Percentiles rank a stretch among this genome's conserved stretches.
Evolutionary conservation across 2,888 invertebrate genomes (phyloP).

Genomic region (Coenonympha glycerion): DNA sequence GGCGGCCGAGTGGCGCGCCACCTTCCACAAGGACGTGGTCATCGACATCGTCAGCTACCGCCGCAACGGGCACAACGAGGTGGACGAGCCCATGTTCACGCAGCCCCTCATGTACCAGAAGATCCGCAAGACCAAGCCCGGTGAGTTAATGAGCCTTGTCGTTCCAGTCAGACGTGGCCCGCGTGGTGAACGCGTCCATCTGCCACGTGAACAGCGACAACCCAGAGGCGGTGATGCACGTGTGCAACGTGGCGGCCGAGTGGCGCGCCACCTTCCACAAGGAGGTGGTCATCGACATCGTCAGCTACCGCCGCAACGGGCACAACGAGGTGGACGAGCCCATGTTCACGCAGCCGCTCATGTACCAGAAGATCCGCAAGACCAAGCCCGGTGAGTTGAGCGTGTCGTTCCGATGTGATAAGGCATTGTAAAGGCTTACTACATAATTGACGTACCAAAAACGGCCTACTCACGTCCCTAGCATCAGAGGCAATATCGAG

Average conservation of each 20-base stretch:
- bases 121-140: slow-evolving; percentile 86
- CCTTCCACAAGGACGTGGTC: slow-evolving; percentile 95
- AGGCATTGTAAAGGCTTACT: too few relatives aligned
- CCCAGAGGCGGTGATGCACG: slow-evolving; percentile 93
- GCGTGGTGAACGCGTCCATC: slow-evolving; percentile 93
- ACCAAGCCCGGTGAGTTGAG: too few relatives aligned
- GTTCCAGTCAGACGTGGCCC: too few relatives aligned
- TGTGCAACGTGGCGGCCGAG: slow-evolving; percentile 93
- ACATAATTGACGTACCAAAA: too few relatives aligned
- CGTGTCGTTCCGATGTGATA: too few relatives aligned
- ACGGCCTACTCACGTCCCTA: too few relatives aligned
- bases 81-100: slow-evolving; percentile 98
- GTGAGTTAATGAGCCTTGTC: slow-evolving; percentile 35
- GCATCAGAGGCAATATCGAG: too few relatives aligned
- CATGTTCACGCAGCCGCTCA: slow-evolving; percentile 97
- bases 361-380: slow-evolving; percentile 93
- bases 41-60: slow-evolving; percentile 95
- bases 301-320: slow-evolving; percentile 93
- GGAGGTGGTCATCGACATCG: slow-evolving; percentile 94
- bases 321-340: slow-evolving; percentile 99
- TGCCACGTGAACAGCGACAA: slow-evolving; percentile 97
- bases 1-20: slow-evolving; percentile 93
- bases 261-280: slow-evolving; percentile 96
- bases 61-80: slow-evolving; percentile 96
- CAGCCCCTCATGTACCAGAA: slow-evolving; percentile 97